These are phyloP conservation scores for Motacilla tschutschensis DNA, from an alignment of 2,113 vertebrate genomes.

Conservation along the genomic window DNA sequence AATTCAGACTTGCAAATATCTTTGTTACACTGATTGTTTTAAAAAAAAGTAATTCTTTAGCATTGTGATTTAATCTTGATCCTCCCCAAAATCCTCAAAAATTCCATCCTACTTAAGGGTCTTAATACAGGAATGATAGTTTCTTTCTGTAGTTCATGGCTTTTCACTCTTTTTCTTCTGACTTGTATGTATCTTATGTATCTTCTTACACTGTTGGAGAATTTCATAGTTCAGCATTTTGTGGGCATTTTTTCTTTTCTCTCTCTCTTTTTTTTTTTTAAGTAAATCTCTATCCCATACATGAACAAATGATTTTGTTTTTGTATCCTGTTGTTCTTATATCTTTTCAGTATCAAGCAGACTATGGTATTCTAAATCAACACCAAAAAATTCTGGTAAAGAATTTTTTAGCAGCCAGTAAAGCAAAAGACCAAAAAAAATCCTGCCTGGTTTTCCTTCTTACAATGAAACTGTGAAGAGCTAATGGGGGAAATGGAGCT, in stretches of 20 bases:
- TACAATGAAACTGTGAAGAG: neutral
- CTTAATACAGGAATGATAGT: neutral
- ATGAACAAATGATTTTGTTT: neutral
- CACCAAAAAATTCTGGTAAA: neutral
- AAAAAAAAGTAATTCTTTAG: neutral
- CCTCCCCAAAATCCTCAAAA: neutral
- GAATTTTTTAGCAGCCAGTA: neutral
- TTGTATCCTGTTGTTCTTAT: neutral
- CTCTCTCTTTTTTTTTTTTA: neutral
- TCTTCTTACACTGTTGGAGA: neutral
- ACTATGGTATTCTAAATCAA: neutral
- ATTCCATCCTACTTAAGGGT: neutral
- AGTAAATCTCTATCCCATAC: neutral
- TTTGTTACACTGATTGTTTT: neutral
- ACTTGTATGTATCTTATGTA: neutral
- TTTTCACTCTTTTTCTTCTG: neutral
- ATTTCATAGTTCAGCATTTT: neutral
- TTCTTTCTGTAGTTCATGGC: neutral
- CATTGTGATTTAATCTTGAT: neutral
- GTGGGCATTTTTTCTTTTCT: rapidly evolving
- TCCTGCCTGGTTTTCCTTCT: neutral
- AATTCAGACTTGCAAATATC: neutral
- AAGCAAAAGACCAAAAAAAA: neutral
- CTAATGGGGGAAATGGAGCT: neutral
- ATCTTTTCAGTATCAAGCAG: neutral